Base-by-base conservation (phyloP, 2,888 invertebrate genomes). In the Athetis lepigone region DNA sequence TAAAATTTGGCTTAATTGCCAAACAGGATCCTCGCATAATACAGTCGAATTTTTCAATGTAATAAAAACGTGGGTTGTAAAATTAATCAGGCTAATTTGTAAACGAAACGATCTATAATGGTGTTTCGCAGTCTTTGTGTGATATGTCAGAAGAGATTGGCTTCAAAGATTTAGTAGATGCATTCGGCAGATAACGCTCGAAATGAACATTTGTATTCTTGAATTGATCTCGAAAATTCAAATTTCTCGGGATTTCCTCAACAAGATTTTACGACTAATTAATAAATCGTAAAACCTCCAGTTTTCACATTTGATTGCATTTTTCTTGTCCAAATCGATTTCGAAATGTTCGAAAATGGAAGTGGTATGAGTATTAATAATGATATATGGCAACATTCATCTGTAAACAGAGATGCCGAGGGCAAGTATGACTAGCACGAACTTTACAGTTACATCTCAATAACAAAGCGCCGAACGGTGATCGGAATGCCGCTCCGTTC, bases 401-500 rank as follows among this genome's bases (percentile, higher is more conserved):
- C 52, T 23, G 45, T 39, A 69, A 50, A 57, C 21, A 37, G 43
- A 43, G 16, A 45, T n/a, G 56, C 47, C 45, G 45, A n/a, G 45
- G 19, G 33, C 64, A 67, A 67, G 57, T 74, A 67, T 69, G 66
- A 25, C 47, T 37, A 74, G 33, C 54, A 47, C 49, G 71, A 60
- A 42, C 45, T 79, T 75, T 67, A 73, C 75, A 61, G 73, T 80
- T 84, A 85, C 83, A 82, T 83, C 84, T 89, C 85, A 88, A 87
- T 90, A 88, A 85, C 70, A 85, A 87, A 83, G 82, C 71, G 56
- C 83, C 83, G 85, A 87, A 76, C 68, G 51, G 68, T 63, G 81
- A 60, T 69, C 45, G 86, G 92, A 88, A 92, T 91, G 86, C 79
- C 77, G 80, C 57, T 78, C 75, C 82, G 63, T 80, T 81, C 84